A percentile compares a stretch with the other conserved stretches of the same genome.
These are phyloP conservation scores for Buphagus erythrorhynchus DNA, from an alignment of 2,797 vertebrate genomes.

Conservation along the genomic window DNA sequence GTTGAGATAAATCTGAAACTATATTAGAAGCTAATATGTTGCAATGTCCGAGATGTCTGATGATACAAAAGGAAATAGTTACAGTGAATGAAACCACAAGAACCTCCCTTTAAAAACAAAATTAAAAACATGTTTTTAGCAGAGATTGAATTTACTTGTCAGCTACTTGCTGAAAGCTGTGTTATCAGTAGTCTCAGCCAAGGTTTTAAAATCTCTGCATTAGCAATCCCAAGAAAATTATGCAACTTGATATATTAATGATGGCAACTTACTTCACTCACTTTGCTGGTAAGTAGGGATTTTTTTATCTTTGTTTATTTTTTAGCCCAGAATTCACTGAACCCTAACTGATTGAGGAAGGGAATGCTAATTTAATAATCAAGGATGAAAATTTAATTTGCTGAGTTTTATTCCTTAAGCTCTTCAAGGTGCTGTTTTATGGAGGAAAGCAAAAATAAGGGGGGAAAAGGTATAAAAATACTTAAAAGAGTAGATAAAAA, in stretches of 20 bases:
- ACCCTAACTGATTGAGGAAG: background rate
- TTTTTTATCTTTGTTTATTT: background rate
- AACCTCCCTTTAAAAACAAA: background rate
- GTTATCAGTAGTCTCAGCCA: background rate
- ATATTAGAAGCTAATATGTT: background rate
- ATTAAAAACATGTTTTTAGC: slow-evolving; percentile 13
- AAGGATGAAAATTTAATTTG: background rate
- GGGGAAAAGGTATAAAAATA: background rate
- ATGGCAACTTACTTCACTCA: background rate
- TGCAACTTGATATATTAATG: background rate
- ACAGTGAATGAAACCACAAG: slow-evolving; percentile 24
- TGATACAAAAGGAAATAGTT: background rate
- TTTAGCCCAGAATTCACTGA: background rate
- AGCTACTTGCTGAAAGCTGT: background rate
- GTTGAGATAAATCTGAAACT: background rate
- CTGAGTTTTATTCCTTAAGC: background rate
- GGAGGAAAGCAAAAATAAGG: background rate
- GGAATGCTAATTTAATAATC: background rate
- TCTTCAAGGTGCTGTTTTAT: background rate
- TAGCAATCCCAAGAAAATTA: background rate
- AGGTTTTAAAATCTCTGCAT: background rate
- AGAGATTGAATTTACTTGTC: background rate
- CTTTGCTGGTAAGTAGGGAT: background rate
- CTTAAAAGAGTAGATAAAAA: background rate
- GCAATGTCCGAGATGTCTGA: background rate